A percentile compares a stretch with the other conserved stretches of the same genome.
phyloP scores from a whole-genome alignment of 2,797 vertebrate genomes.

The Clarias fuscus region DNA sequence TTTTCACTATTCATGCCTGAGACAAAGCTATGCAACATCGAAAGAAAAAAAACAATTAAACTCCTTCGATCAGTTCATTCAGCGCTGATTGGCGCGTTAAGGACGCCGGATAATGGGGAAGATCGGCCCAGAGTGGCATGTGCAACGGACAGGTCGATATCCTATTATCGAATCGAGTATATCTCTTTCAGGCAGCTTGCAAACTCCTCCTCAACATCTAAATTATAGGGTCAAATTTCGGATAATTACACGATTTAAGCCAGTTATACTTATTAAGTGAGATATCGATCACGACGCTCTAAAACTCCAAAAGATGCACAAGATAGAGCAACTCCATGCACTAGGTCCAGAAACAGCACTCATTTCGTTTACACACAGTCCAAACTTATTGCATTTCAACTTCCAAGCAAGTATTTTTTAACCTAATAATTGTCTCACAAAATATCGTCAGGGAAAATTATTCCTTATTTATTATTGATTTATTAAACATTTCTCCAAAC shows the following conservation, averaged over 20 bases:
- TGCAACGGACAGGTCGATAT: conserved; percentile 81
- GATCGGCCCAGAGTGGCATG: conserved; percentile 77
- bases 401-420: background rate
- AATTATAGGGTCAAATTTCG: conserved; percentile 90
- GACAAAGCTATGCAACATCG: conserved; percentile 44
- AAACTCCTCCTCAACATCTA: conserved; percentile 85
- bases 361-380: background rate
- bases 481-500: background rate
- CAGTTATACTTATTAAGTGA: conserved; percentile 88
- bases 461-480: background rate
- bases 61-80: conserved; percentile 84
- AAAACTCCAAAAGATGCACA: conserved; percentile 25
- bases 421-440: background rate
- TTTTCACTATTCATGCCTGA: conserved; percentile 35
- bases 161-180: conserved; percentile 87
- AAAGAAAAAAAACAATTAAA: conserved; percentile 83
- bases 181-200: conserved; percentile 91
- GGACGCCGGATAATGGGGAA: conserved; percentile 79
- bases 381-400: background rate
- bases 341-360: background rate
- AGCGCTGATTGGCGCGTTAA: conserved; percentile 82
- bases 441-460: background rate
- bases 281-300: conserved; percentile 72
- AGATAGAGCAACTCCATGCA: background rate
- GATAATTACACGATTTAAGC: conserved; percentile 93